These are phyloP conservation scores for Gadopsis bispinosus DNA, from an alignment of 2,797 vertebrate species.

Conservation along the genomic window DNA sequence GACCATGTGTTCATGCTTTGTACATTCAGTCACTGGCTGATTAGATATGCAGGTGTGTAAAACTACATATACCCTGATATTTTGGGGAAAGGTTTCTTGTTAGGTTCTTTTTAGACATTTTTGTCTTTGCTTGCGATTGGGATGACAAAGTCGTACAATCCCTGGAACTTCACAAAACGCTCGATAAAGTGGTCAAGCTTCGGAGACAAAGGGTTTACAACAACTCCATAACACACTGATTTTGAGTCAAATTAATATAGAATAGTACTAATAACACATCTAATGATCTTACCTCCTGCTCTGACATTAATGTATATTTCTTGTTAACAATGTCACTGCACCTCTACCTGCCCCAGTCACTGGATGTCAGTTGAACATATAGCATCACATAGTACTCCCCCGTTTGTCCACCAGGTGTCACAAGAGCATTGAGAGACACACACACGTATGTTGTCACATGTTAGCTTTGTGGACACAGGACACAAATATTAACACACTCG, in stretches of 20 bases:
- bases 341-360: not conserved
- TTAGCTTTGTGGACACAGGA: constrained; percentile 25
- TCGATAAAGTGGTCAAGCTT: not conserved
- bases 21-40: too few species aligned
- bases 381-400: not conserved
- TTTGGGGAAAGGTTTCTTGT: too few species aligned
- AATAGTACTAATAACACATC: too few species aligned
- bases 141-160: not conserved
- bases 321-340: not conserved
- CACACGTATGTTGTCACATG: constrained; percentile 37
- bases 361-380: not conserved
- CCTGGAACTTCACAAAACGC: not conserved
- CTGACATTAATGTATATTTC: not conserved
- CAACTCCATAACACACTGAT: not conserved
- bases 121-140: too few species aligned
- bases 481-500: not conserved
- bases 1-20: too few species aligned
- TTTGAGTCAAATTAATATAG: not conserved
- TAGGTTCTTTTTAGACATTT: too few species aligned
- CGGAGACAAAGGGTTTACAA: not conserved
- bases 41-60: too few species aligned
- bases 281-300: not conserved
- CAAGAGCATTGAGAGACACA: constrained; percentile 29
- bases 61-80: too few species aligned
- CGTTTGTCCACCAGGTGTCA: constrained; percentile 59